Base-by-base conservation (phyloP, 2,113 vertebrate genomes). In the Sinocyclocheilus grahami region DNA sequence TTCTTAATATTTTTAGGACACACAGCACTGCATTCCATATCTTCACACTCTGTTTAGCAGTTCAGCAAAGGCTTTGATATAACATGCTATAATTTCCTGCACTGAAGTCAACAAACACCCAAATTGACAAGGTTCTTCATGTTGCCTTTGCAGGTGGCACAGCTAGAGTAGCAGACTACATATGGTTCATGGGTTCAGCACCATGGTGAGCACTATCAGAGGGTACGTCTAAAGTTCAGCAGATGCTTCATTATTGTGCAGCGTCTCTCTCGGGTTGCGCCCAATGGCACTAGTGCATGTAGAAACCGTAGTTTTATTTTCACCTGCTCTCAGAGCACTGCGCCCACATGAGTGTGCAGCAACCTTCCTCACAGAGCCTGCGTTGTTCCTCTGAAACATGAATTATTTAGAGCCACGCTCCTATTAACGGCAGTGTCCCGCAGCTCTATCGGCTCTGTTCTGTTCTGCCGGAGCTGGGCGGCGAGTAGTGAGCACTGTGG, bases 381-480 rank as follows among this genome's bases (percentile, higher is more conserved):
- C 18, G 16, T 83, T 88, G 53, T 24, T 72, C 37, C 72, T 67
- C 48, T 63, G 48, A 39, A 14, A 24, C 72, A 74, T 37, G 4
- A 84, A 33, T 85, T 88, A 79, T 91, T 89, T 86, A 82, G 63
- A 69, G 82, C 60, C 51, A 27, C 88, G 74, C 74, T 86, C 83
- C 79, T 85, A 90, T 91, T 89, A 90, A 83, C 42, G 51, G 20
- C 12, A 11, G 16, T 67, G 65, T 89, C 88, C 87, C n/a, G 78
- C 55, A n/a, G 91, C 80, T 88, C 74, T 24, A 46, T 65, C 60
- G 69, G 78, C 58, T n/a, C 42, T 16, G 30, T 63, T 48, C n/a
- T 39, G 60, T 55, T 84, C 30, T 39, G 27, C 0, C 24, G 37
- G 20, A 30, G 76, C 65, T 1, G n/a, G 62, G 0, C 46, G 12